Evolutionary conservation across 2,888 invertebrate species (phyloP).

Genomic region (Heliconius cydno): DNA sequence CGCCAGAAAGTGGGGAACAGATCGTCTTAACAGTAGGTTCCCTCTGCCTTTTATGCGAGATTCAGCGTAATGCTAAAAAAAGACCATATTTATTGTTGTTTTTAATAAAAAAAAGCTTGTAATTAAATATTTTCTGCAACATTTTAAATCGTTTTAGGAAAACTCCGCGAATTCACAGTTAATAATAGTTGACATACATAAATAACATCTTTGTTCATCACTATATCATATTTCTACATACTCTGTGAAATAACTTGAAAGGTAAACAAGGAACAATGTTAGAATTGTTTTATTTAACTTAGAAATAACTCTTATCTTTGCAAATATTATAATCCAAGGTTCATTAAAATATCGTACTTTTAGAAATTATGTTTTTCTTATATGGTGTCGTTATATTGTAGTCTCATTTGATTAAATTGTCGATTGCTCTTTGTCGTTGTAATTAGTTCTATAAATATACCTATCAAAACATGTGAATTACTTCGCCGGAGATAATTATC

Average conservation of each 20-base stretch:
- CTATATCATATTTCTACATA: neutral
- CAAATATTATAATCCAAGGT: neutral
- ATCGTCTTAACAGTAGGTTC: too few relatives aligned
- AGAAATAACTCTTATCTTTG: neutral
- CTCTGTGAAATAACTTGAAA: neutral
- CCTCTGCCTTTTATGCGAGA: too few relatives aligned
- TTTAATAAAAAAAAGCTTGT: too few relatives aligned
- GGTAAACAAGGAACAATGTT: neutral
- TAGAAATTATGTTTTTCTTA: neutral
- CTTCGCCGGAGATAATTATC: constrained; percentile 15
- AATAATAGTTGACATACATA: neutral
- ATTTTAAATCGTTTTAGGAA: too few relatives aligned
- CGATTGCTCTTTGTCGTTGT: neutral
- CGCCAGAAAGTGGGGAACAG: too few relatives aligned
- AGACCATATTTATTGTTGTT: too few relatives aligned
- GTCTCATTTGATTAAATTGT: neutral
- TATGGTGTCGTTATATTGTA: neutral
- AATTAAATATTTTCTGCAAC: too few relatives aligned
- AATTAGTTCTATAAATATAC: neutral
- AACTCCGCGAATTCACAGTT: neutral
- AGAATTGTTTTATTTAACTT: neutral
- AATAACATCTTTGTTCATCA: neutral
- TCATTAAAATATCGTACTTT: neutral
- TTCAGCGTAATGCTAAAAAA: too few relatives aligned
- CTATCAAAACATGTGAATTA: constrained; percentile 35